Conservation (phyloP, 2,888 invertebrate species). For the Pollenia labialis region DNA sequence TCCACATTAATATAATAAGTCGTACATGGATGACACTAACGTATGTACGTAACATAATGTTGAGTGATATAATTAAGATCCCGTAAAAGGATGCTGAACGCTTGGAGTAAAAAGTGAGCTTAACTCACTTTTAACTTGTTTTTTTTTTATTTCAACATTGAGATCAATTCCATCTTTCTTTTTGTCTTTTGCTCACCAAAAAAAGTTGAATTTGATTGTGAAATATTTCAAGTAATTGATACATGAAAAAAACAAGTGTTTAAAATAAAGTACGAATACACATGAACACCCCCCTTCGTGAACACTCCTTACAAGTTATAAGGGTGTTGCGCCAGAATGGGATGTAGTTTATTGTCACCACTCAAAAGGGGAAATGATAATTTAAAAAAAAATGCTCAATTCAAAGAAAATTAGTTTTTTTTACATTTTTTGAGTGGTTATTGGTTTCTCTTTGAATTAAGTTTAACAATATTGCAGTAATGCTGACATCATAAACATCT, state of each 20-base stretch:
- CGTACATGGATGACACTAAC: background rate
- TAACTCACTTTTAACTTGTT: background rate
- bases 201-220: background rate
- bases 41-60: conserved; percentile 6
- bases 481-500: conserved; percentile 57
- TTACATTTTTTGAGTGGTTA: conserved; percentile 23
- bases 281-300: background rate
- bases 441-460: background rate
- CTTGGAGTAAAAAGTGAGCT: conserved; percentile 19
- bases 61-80: conserved; percentile 59
- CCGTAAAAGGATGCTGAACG: conserved; percentile 46
- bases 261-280: background rate
- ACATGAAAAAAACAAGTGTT: background rate
- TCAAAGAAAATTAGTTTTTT: conserved; percentile 30
- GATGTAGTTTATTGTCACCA: background rate
- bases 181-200: background rate
- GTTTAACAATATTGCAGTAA: conserved; percentile 29
- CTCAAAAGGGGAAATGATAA: conserved; percentile 45
- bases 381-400: background rate
- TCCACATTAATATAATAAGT: conserved; percentile 59
- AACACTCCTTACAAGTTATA: background rate
- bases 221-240: background rate
- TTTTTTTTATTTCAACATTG: conserved; percentile 11
- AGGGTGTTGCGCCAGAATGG: background rate
- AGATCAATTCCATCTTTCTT: conserved; percentile 27